These are phyloP conservation scores for Drosophila ironensis DNA, from an alignment of 1,140 invertebrate species.

Conservation along the genomic window DNA sequence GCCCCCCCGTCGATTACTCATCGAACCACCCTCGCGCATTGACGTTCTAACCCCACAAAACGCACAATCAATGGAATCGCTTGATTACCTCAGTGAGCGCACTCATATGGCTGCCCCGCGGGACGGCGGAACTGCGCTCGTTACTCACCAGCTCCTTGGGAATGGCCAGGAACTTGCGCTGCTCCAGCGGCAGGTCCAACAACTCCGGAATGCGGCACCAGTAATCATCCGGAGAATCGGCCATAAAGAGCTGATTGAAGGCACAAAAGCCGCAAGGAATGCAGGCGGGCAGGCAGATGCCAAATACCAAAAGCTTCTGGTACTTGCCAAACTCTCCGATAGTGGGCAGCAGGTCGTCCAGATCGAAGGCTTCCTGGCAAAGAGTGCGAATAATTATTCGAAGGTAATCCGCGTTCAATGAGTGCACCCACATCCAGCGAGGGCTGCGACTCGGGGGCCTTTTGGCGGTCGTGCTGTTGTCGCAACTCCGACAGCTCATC, in stretches of 20 bases:
- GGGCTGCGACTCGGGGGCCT: conserved; percentile 35
- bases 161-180: conserved; percentile 86
- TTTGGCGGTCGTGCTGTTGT: conserved; percentile 26
- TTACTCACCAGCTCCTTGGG: conserved; percentile 83
- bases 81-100: conserved; percentile 42
- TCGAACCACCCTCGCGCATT: conserved; percentile 26
- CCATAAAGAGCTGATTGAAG: conserved; percentile 95
- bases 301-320: conserved; percentile 92
- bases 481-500: conserved; percentile 67
- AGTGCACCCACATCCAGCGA: conserved; percentile 62
- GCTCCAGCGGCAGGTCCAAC: conserved; percentile 83
- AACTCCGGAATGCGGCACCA: conserved; percentile 90
- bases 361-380: conserved; percentile 85
- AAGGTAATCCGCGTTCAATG: too few relatives aligned
- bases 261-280: conserved; percentile 94
- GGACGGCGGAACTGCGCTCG: too few relatives aligned
- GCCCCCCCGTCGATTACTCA: conserved; percentile 9
- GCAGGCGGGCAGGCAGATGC: conserved; percentile 93
- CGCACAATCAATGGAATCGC: conserved; percentile 49
- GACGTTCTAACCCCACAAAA: conserved; percentile 27
- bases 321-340: conserved; percentile 94
- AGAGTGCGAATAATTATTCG: too few relatives aligned
- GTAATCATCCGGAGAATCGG: conserved; percentile 88
- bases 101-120: conserved; percentile 46
- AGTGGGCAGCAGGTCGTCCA: conserved; percentile 92